phyloP scores from a whole-genome alignment of 2,888 invertebrate species.

The Eudemis profundana region DNA sequence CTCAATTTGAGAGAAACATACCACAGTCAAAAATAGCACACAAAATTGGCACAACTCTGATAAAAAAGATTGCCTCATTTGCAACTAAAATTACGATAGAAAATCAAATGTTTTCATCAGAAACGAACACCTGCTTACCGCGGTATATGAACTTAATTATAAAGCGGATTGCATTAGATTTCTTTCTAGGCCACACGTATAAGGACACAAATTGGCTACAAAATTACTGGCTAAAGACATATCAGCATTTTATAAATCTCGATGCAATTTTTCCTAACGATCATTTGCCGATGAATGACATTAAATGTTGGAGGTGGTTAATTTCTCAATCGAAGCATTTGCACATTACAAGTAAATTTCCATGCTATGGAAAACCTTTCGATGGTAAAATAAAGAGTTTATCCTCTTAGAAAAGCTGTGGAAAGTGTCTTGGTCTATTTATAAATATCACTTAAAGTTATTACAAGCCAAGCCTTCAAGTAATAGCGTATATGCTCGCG shows the following conservation, averaged over 20 bases:
- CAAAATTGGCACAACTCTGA: too few relatives aligned
- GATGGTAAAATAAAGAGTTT: neutral
- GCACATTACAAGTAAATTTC: neutral
- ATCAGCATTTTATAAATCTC: conserved; percentile 16
- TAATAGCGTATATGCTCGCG: conserved; percentile 5
- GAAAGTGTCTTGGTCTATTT: conserved; percentile 5
- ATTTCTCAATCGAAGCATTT: conserved; percentile 17
- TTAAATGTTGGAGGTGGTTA: neutral
- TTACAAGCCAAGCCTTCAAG: conserved; percentile 15
- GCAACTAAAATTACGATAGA: neutral
- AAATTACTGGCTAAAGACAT: neutral
- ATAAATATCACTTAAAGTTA: conserved; percentile 23
- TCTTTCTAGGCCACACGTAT: conserved; percentile 12
- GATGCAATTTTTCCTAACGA: conserved; percentile 14
- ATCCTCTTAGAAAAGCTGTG: neutral
- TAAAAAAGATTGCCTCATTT: too few relatives aligned
- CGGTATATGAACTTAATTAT: neutral
- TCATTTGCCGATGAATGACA: conserved; percentile 5
- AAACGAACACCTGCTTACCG: neutral
- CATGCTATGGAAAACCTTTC: neutral
- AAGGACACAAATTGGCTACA: conserved; percentile 8
- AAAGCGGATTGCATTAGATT: conserved; percentile 16
- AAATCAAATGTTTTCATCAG: neutral
- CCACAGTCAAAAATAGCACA: too few relatives aligned
- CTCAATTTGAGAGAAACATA: too few relatives aligned